Conservation (phyloP, 2,888 invertebrate species). For the Calliphora vomitoria region DNA sequence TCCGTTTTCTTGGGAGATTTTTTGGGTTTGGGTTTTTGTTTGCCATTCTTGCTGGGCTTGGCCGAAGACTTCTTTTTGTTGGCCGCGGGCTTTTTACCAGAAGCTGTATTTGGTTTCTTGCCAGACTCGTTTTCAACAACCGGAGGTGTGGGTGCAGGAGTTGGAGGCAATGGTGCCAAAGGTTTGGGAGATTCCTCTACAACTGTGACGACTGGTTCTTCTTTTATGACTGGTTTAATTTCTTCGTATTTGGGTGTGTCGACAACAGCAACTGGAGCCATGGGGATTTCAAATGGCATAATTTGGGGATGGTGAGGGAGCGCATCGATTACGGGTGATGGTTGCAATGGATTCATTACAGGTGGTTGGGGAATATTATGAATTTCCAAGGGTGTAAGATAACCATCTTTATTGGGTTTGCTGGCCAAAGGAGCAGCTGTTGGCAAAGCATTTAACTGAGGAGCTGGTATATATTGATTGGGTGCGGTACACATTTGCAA, state of each 20-base stretch:
- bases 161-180: conserved; percentile 75
- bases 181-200: conserved; percentile 27
- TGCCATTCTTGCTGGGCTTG: conserved; percentile 52
- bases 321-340: neutral
- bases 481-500: conserved; percentile 81
- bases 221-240: neutral
- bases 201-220: conserved; percentile 19
- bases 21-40: conserved; percentile 59
- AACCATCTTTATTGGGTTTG: conserved; percentile 30
- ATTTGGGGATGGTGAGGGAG: neutral
- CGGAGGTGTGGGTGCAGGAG: conserved; percentile 77
- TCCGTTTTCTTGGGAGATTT: conserved; percentile 74
- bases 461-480: conserved; percentile 80
- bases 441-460: conserved; percentile 79
- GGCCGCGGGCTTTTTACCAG: conserved; percentile 43
- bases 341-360: neutral
- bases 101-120: conserved; percentile 5
- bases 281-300: neutral
- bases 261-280: neutral
- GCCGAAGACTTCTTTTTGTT: conserved; percentile 65
- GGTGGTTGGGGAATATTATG: conserved; percentile 46
- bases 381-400: conserved; percentile 38
- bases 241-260: conserved; percentile 23
- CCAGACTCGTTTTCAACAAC: conserved; percentile 55
- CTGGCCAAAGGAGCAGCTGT: conserved; percentile 75